Evolutionary conservation across 53 echinoderm and acorn worm genomes (phyloP).

Genomic region (Henricia sp.): DNA sequence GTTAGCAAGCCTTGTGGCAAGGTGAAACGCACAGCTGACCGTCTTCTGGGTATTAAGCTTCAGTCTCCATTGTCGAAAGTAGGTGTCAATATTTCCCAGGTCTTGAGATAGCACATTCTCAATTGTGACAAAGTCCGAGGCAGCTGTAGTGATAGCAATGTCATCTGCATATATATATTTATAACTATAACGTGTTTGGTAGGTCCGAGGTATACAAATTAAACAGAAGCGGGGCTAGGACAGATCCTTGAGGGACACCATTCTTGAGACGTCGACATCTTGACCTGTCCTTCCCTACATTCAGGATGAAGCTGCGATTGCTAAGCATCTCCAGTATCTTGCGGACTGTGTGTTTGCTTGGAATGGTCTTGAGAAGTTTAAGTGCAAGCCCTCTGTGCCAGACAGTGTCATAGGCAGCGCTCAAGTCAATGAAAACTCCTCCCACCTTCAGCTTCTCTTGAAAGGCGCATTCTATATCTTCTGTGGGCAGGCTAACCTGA

Average conservation of each 20-base stretch:
- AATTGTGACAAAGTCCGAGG: not conserved
- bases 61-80: constrained; percentile 8
- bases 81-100: not conserved
- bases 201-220: not conserved
- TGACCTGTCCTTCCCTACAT: not conserved
- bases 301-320: too few relatives aligned
- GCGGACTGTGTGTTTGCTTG: not conserved
- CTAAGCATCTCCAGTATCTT: not conserved
- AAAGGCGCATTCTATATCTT: constrained; percentile 3
- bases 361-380: constrained; percentile 9
- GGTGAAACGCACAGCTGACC: constrained; percentile 1
- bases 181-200: not conserved
- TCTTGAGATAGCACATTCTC: constrained; percentile 1
- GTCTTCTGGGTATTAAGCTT: constrained; percentile 15
- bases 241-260: constrained; percentile 5
- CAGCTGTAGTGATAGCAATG: not conserved
- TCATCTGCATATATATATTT: constrained; percentile 16
- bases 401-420: not conserved
- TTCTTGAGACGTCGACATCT: not conserved
- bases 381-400: not conserved
- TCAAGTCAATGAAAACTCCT: not conserved
- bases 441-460: constrained; percentile 11
- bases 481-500: not conserved
- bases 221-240: not conserved
- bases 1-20: not conserved